Evolutionary conservation across 1,140 invertebrate species (phyloP).

Genomic region (Caenorhabditis elegans): DNA sequence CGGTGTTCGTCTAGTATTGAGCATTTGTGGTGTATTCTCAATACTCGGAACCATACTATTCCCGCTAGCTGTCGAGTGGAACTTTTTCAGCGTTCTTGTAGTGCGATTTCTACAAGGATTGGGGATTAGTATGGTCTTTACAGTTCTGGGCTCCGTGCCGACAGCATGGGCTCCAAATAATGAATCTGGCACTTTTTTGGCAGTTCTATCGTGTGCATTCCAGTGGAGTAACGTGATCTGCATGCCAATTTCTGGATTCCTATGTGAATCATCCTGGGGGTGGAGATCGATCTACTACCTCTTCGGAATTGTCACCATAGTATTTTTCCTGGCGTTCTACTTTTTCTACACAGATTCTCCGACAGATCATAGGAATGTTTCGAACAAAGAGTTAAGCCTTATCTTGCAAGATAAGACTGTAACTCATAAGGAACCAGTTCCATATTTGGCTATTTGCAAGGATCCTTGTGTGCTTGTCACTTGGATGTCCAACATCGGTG

Average conservation of each 20-base stretch:
- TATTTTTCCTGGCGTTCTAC: conserved; percentile 51
- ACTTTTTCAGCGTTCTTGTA: conserved; percentile 26
- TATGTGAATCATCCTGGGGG: conserved; percentile 48
- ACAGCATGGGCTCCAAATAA: conserved; percentile 40
- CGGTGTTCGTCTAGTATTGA: neutral
- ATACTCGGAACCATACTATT: conserved; percentile 35
- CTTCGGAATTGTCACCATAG: conserved; percentile 45
- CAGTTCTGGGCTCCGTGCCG: conserved; percentile 32
- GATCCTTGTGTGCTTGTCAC: conserved; percentile 44
- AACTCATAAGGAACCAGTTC: conserved; percentile 9
- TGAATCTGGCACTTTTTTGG: conserved; percentile 35
- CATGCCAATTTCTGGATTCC: conserved; percentile 54
- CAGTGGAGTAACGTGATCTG: conserved; percentile 40
- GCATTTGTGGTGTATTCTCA: neutral
- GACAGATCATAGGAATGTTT: conserved; percentile 36
- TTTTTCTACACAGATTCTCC: conserved; percentile 53
- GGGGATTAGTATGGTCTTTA: conserved; percentile 33
- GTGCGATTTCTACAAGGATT: conserved; percentile 31
- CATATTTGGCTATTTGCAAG: conserved; percentile 43
- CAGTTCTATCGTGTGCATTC: conserved; percentile 41
- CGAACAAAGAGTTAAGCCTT: conserved; percentile 16
- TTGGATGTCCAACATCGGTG: conserved; percentile 45
- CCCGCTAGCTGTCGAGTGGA: conserved; percentile 36
- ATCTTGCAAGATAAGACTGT: conserved; percentile 7
- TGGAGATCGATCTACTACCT: conserved; percentile 53